A percentile compares a stretch with the other conserved stretches of the same genome.
Conservation (phyloP, 2,888 invertebrate genomes). For the Hetaerina titia region DNA sequence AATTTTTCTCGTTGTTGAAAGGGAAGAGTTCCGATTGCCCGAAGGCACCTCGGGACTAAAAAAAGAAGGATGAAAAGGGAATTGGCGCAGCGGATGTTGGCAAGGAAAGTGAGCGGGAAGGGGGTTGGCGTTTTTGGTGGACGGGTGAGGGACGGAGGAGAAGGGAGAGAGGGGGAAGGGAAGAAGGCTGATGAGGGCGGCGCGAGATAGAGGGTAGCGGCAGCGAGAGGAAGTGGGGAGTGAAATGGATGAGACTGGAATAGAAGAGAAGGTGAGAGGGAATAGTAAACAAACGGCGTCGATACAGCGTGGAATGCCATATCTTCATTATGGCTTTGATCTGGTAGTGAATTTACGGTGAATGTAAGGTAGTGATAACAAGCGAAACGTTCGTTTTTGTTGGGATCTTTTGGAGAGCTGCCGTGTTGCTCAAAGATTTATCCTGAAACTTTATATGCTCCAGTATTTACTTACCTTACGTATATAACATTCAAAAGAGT, state of each 20-base stretch:
- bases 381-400: no score
- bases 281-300: not conserved
- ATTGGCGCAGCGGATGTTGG: conserved; percentile 25
- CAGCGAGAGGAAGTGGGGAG: not conserved
- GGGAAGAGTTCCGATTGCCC: conserved; percentile 25
- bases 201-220: not conserved
- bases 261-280: not conserved
- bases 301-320: not conserved
- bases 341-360: no score
- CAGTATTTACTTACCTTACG: no score
- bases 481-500: no score
- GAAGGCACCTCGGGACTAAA: not conserved
- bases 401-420: no score
- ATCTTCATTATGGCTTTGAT: no score
- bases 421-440: no score
- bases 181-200: not conserved
- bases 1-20: conserved; percentile 20
- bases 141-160: not conserved
- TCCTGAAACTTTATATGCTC: no score
- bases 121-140: not conserved
- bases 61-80: not conserved
- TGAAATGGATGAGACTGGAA: not conserved
- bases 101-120: not conserved
- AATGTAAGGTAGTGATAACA: no score
- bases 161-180: not conserved